phyloP scores from a whole-genome alignment of 2,113 vertebrate genomes.

The Proterorhinus semilunaris region DNA sequence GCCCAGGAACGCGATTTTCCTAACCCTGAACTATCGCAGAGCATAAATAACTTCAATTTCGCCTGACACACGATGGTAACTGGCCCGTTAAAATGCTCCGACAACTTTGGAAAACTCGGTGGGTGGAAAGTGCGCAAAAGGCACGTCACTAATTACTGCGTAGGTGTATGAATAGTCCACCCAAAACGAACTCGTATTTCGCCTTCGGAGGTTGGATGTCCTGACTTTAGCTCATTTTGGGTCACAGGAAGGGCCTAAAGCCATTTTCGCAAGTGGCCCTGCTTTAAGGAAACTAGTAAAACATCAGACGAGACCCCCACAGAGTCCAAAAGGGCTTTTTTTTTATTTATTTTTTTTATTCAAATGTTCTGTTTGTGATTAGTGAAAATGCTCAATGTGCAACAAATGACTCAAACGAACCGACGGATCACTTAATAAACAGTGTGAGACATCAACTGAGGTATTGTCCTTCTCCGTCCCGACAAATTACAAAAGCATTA shows the following conservation, averaged over 20 bases:
- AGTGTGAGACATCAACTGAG: background rate
- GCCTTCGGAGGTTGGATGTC: background rate
- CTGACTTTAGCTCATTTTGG: background rate
- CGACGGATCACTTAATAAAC: background rate
- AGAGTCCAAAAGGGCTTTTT: background rate
- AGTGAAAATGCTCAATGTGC: slow-evolving; percentile 3
- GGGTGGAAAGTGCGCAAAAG: slow-evolving; percentile 45
- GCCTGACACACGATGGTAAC: slow-evolving; percentile 3
- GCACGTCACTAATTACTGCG: slow-evolving; percentile 8
- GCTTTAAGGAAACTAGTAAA: slow-evolving; percentile 2
- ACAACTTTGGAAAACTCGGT: slow-evolving; percentile 41
- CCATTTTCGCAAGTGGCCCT: background rate
- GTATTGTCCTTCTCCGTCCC: background rate
- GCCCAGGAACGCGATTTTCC: background rate
- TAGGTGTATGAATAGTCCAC: slow-evolving; percentile 26
- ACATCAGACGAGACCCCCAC: background rate
- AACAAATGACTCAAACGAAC: background rate
- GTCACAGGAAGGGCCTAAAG: slow-evolving; percentile 3
- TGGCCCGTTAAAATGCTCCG: slow-evolving; percentile 1
- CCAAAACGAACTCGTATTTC: background rate
- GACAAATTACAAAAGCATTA: too few species aligned
- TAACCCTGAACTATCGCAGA: background rate
- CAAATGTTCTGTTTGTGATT: slow-evolving; percentile 1
- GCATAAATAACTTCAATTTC: background rate
- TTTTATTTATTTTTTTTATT: too few species aligned